Evolutionary conservation across 2,797 vertebrate species (phyloP), one percentile per base, ranked within the genome.

Genomic region (Lindbergichthys nudifrons): DNA sequence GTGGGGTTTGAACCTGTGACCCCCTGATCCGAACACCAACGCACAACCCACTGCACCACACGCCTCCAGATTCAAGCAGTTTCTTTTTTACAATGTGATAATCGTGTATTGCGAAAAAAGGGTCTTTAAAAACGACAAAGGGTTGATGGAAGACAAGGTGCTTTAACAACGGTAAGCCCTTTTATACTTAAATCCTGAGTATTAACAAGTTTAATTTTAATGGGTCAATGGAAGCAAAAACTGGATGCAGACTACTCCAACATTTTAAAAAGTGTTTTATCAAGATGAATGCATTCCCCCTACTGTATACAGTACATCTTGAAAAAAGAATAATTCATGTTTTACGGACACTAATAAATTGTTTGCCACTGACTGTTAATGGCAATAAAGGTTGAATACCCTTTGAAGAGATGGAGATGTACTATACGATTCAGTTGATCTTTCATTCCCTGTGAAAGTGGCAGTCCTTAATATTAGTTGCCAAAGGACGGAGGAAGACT

Each of bases 361-460:
- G 26, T 39, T 21, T 62, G 15, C 32, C 42, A 9, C 14, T 54
- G 6, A 30, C 1, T 54, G 19, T 10, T 46, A 79, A 60, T 4
- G 4, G 15, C 13, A 39, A 15, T 41, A 52, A 54, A 47, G 53
- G 45, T 48, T 39, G 43, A 30, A 39, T 26, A 26, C 58, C 41
- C 53, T 41, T 50, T 21, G n/a, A 64, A 59, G 19, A 57, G 19
- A 64, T 21, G 61, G 48, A 48, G 76, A 47, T 64, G 64, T n/a
- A 36, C 43, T 64, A 39, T 70, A 48, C 13, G 52, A 70, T 43
- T 19, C 70, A 50, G 63, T 54, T 75, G 53, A 70, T 83, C 70
- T 72, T 70, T 66, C 79, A 80, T 75, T 87, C 77, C 51, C 47
- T 79, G 70, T 75, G 77, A 83, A 85, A 82, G 62, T 46, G n/a